Percentiles rank a stretch among this genome's conserved stretches.
These are phyloP conservation scores for Cataglyphis albicans DNA, from an alignment of 2,888 invertebrate species.

Conservation along the genomic window DNA sequence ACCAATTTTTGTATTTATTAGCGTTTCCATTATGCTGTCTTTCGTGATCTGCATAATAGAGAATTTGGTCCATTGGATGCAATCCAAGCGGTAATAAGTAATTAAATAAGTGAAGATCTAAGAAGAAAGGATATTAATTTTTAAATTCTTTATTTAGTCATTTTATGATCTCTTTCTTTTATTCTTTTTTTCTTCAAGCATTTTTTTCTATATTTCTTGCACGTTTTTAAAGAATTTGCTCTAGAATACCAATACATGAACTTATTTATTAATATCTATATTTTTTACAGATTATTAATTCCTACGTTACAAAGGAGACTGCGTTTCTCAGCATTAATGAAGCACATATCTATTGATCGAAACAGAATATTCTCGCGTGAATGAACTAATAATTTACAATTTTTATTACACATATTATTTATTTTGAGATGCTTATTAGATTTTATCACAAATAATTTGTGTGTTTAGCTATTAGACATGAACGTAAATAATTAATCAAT, in stretches of 20 bases:
- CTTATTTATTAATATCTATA: not conserved
- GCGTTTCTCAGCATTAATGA: not conserved
- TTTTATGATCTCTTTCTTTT: not conserved
- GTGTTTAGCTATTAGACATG: not conserved
- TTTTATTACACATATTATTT: not conserved
- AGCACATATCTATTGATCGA: not conserved
- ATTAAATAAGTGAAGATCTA: not conserved
- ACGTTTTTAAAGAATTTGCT: not conserved
- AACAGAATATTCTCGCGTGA: not conserved
- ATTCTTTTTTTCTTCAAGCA: not conserved
- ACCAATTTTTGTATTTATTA: constrained; percentile 75
- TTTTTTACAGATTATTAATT: constrained; percentile 41
- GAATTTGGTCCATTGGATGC: constrained; percentile 57
- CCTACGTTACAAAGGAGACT: not conserved
- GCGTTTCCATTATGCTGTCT: constrained; percentile 70
- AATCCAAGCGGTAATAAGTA: constrained; percentile 34
- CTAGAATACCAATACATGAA: not conserved
- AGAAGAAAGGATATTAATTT: not conserved
- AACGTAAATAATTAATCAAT: constrained; percentile 23
- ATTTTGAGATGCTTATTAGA: not conserved
- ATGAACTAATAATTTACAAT: constrained; percentile 10
- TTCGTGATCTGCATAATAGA: constrained; percentile 70
- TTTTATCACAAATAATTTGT: not conserved
- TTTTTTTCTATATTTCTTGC: not conserved
- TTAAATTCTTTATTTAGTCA: not conserved